phyloP scores from a whole-genome alignment of 2,797 vertebrate species.

The Phataginus tetradactyla region DNA sequence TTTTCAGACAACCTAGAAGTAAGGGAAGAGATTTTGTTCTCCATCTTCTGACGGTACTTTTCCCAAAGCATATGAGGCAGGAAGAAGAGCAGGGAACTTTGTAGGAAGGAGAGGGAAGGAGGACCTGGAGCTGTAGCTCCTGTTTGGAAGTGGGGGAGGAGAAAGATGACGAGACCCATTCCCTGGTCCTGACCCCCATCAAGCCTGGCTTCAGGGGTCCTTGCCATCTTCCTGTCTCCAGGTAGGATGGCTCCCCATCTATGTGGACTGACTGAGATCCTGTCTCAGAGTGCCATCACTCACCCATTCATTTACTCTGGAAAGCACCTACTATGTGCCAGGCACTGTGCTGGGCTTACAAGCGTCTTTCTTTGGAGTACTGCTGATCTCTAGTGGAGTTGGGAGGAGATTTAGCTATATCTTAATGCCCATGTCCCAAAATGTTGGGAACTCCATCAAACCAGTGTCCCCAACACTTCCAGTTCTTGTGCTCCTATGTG shows the following conservation, averaged over 20 bases:
- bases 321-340: not conserved
- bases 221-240: not conserved
- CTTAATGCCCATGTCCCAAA: not conserved
- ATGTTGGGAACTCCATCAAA: not conserved
- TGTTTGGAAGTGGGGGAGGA: too few species aligned
- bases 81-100: not conserved
- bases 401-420: not conserved
- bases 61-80: not conserved
- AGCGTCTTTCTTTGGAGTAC: not conserved
- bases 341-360: not conserved
- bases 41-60: not conserved
- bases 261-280: not conserved
- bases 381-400: not conserved
- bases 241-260: not conserved
- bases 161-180: not conserved
- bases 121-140: not conserved
- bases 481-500: not conserved
- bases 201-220: not conserved
- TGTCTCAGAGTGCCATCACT: not conserved
- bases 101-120: not conserved
- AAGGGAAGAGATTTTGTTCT: not conserved
- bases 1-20: conserved; percentile 15
- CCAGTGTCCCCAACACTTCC: not conserved
- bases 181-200: not conserved
- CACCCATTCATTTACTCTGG: not conserved